Evolutionary conservation across 2,888 invertebrate genomes (phyloP), one percentile per base, ranked within the genome.

Genomic region (Epistrophe grossulariae): DNA sequence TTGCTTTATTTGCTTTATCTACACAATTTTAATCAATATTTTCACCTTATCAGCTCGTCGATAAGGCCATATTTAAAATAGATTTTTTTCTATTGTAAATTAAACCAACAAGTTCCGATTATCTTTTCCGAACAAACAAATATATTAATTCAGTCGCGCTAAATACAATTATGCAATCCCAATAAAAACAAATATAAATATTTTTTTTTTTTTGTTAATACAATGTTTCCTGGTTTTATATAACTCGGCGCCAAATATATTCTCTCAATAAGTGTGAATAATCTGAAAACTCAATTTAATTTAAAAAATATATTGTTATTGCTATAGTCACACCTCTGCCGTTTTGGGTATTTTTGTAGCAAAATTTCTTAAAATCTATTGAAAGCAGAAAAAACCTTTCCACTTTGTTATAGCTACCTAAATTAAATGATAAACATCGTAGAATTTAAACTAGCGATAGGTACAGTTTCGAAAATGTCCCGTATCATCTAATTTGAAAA

Each of bases 401-500:
- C 17, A 11, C 1, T 5, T 38, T 4, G 11, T 11, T 40, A 40
- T 40, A n/a, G n/a, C n/a, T n/a, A n/a, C n/a, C n/a, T n/a, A 11
- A 40, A 13, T 15, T 40, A 24, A 9, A 28, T 24, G 24, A 55
- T 17, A 15, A 55, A 55, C 24, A 40, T 24, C 15, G 10, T 24
- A 15, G 9, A 28, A n/a, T 17, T 48, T 19, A 8, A 17, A 15
- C 9, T 9, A n/a, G 19, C 0, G 24, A 50, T 19, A 52, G 38
- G 68, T 70, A 68, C 48, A 68, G 24, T 57, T 81, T 31, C 28
- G 6, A 19, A 62, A 35, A 38, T 68, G 9, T 66, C 64, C 59
- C 62, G 35, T 62, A 60, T 24, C 40, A 55, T 64, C 11, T 6
- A 2, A 57, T 59, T 82, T 74, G 43, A 71, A 87, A 74, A 40